These are phyloP conservation scores for Cydia fagiglandana DNA, from an alignment of 1,140 invertebrate species.

Conservation along the genomic window DNA sequence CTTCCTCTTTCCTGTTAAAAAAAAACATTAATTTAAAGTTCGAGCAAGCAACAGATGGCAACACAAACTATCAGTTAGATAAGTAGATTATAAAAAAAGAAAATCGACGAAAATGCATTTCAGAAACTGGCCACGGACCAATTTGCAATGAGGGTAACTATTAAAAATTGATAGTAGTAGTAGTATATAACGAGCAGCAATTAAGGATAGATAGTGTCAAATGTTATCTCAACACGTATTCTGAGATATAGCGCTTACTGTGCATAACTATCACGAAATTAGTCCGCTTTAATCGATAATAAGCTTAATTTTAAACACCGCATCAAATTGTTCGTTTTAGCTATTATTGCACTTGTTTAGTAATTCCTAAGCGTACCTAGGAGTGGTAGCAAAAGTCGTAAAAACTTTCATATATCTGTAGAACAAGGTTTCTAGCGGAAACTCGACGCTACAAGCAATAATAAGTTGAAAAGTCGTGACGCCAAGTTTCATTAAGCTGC, in stretches of 20 bases:
- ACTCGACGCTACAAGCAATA: conserved; percentile 35
- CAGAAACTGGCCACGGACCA: neutral
- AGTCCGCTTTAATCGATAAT: conserved; percentile 29
- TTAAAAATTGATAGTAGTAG: neutral
- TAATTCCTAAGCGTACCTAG: neutral
- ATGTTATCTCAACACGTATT: neutral
- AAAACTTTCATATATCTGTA: conserved; percentile 25
- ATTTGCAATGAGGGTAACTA: neutral
- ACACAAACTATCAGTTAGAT: neutral
- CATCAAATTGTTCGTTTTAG: neutral
- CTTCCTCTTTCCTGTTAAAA: conserved; percentile 55
- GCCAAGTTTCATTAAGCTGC: conserved; percentile 47
- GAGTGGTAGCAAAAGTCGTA: conserved; percentile 15
- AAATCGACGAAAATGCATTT: neutral
- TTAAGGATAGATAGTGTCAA: neutral
- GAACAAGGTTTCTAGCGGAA: conserved; percentile 21
- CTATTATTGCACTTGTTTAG: conserved; percentile 12
- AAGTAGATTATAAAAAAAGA: no score
- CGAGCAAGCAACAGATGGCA: neutral
- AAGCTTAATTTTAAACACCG: conserved; percentile 22
- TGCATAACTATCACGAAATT: neutral
- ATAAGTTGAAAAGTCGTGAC: conserved; percentile 44
- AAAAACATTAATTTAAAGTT: conserved; percentile 29
- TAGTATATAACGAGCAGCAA: neutral
- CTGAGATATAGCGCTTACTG: neutral